These are phyloP conservation scores for Aporrectodea caliginosa DNA, from an alignment of 1,140 invertebrate species.

Conservation along the genomic window DNA sequence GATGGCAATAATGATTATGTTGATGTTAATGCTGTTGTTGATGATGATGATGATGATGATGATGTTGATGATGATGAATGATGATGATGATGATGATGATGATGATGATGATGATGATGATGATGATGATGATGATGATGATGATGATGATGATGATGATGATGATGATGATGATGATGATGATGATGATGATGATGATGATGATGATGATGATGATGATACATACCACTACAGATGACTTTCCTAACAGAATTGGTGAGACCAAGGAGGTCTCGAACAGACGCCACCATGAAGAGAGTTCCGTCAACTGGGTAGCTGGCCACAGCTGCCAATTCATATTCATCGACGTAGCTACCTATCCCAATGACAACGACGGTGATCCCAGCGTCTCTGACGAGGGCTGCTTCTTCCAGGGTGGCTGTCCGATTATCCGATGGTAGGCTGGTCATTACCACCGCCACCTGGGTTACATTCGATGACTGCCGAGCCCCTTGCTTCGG, in stretches of 20 bases:
- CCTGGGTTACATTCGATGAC: slow-evolving; percentile 5
- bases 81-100: too few species aligned
- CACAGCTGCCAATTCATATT: slow-evolving; percentile 37
- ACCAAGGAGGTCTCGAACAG: not conserved
- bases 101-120: too few species aligned
- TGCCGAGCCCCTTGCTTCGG: slow-evolving; percentile 20
- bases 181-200: too few species aligned
- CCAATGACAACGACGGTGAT: slow-evolving; percentile 36
- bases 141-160: too few species aligned
- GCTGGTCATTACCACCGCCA: slow-evolving; percentile 19
- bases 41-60: too few species aligned
- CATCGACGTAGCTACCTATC: slow-evolving; percentile 32
- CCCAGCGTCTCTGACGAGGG: slow-evolving; percentile 36
- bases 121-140: too few species aligned
- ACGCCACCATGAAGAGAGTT: slow-evolving; percentile 17
- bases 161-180: too few species aligned
- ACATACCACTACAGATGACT: slow-evolving; percentile 10
- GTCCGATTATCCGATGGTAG: slow-evolving; percentile 15
- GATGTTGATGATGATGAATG: too few species aligned
- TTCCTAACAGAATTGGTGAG: not conserved
- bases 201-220: too few species aligned
- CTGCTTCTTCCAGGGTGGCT: slow-evolving; percentile 29
- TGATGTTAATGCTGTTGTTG: too few species aligned
- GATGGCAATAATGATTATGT: too few species aligned
- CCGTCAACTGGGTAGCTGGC: slow-evolving; percentile 36